Evolutionary conservation across 2,113 vertebrate species (phyloP), one percentile per base, ranked within the genome.

Genomic region (Chaenocephalus aceratus): DNA sequence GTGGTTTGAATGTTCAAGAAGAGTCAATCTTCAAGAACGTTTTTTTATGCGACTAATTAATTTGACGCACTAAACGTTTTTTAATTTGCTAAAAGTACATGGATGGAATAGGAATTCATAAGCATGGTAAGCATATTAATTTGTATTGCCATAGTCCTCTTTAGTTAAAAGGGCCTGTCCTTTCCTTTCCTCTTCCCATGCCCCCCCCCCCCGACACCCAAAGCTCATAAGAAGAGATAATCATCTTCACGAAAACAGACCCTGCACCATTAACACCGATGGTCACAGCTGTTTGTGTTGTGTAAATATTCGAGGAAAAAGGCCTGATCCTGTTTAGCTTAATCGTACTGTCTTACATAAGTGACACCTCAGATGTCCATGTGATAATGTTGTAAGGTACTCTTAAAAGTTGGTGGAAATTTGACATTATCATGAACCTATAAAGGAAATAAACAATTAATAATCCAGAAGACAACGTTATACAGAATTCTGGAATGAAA

Each of bases 281-380:
- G 46, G 66, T 68, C 83, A 56, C 52, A 77, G 66, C 62, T 79
- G 69, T 79, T 60, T 61, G 65, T 56, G 51, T 69, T 49, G 48
- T 78, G 66, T 62, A 57, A 65, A 72, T 6, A 44, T 73, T 57
- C 77, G 80, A 84, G 86, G 87, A 90, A 91, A 91, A 86, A 86
- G 36, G 34, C 44, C 57, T 80, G 82, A 86, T 70, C 21, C 26
- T 57, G 21, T 26, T 61, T 71, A 53, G 60, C 64, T 34, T 41
- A 18, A 14, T 65, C 52, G 68, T 59, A 12, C 41, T 26, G 14
- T 67, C 61, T 46, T 41, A 41, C 36, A 41, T 16, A 11, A 46
- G 51, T 23, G 53, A 15, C 59, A 58, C 14, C 30, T 73, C 12
- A 64, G 41, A 54, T 53, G 56, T 30, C 57, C 16, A 30, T 52